phyloP scores from a whole-genome alignment of 2,113 vertebrate genomes.

The Gambusia affinis region DNA sequence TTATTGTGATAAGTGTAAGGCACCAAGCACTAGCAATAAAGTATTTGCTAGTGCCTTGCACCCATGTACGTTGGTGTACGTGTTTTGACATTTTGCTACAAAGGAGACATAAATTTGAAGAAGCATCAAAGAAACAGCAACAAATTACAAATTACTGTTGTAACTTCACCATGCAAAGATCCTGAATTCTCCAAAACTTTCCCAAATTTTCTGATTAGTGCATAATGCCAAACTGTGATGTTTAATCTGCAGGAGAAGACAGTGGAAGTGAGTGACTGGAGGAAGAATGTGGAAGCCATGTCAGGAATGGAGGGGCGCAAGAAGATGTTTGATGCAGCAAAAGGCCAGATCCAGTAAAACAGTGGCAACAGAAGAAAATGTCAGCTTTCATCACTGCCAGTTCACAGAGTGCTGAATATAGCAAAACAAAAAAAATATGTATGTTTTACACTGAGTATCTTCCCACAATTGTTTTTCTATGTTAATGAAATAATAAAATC shows the following conservation, averaged over 20 bases:
- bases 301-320: conserved; percentile 91
- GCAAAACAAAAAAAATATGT: not conserved
- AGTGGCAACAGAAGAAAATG: not conserved
- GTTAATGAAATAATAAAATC: not conserved
- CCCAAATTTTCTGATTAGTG: no score
- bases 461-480: not conserved
- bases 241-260: conserved; percentile 64
- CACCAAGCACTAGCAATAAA: no score
- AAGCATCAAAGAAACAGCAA: not conserved
- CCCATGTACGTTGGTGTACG: not conserved
- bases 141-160: not conserved
- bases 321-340: conserved; percentile 88
- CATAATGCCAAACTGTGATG: not conserved
- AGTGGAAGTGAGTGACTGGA: conserved; percentile 86
- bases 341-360: conserved; percentile 64
- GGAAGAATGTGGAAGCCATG: conserved; percentile 96
- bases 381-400: not conserved
- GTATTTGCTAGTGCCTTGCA: no score
- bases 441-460: not conserved
- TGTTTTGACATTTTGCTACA: not conserved
- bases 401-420: not conserved
- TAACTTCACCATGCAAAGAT: not conserved
- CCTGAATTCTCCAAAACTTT: no score
- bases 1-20: no score
- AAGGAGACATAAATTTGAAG: no score